phyloP scores from a whole-genome alignment of 1,140 invertebrate genomes.

The Solenopsis fugax region DNA sequence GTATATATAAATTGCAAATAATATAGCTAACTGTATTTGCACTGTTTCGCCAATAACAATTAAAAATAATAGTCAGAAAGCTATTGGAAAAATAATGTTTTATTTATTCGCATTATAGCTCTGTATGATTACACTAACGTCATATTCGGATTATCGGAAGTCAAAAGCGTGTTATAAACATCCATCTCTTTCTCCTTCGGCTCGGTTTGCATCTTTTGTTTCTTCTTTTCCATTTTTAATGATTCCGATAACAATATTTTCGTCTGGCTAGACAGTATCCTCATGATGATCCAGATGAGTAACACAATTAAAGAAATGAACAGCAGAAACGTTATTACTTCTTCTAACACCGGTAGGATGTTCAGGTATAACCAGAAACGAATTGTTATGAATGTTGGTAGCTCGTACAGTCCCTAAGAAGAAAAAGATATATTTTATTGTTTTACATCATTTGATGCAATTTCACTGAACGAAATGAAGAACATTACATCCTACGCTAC shows the following conservation, averaged over 20 bases:
- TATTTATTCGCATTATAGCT: background rate
- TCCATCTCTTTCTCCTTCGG: conserved; percentile 82
- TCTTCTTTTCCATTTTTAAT: conserved; percentile 80
- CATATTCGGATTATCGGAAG: conserved; percentile 74
- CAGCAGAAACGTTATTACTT: conserved; percentile 87
- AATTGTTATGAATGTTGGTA: conserved; percentile 88
- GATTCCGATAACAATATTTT: conserved; percentile 74
- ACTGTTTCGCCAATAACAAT: background rate
- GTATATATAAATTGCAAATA: conserved; percentile 13
- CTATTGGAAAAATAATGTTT: conserved; percentile 9
- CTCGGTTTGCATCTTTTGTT: conserved; percentile 78
- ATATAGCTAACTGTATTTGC: background rate
- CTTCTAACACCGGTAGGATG: conserved; percentile 88
- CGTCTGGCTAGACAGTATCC: conserved; percentile 82
- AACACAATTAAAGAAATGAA: conserved; percentile 87
- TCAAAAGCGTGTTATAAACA: conserved; percentile 83
- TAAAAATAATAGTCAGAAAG: background rate
- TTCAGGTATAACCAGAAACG: conserved; percentile 92
- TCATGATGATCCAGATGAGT: conserved; percentile 85
- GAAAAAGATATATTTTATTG: conserved; percentile 42
- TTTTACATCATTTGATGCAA: background rate
- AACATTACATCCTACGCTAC: too few species aligned
- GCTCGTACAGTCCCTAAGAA: conserved; percentile 89
- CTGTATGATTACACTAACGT: conserved; percentile 3
- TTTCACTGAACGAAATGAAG: too few species aligned